Evolutionary conservation across 2,888 invertebrate species (phyloP), one percentile per base, ranked within the genome.

Genomic region (Criorhina ranunculi): DNA sequence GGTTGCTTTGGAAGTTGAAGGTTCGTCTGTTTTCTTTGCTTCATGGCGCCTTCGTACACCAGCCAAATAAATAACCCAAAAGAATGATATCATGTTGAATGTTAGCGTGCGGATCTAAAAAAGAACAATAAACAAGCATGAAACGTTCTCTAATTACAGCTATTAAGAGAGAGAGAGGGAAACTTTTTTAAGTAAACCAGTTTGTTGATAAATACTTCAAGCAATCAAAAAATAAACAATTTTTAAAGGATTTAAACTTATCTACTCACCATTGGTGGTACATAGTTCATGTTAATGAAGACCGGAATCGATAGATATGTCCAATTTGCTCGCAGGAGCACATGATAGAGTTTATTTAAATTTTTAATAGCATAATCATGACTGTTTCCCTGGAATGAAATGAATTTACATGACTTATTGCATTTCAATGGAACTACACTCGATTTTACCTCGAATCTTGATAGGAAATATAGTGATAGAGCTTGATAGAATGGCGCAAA

Each of bases 1-100:
- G 29, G 11, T 55, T 37, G 46, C 72, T 31, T 55, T 70, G 0
- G 85, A 86, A 0, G 85, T 76, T 1, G 59, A 33, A 8, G 83
- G 57, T 3, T 87, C 87, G 37, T 86, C 87, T 9, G 88, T 86
- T 79, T 88, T 88, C 64, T 90, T 89, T n/a, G 90, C 88, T 80
- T 90, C 88, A 15, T 87, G 86, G 12, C 94, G 93, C 9, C 95
- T 93, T 88, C 96, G 93, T 89, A 94, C 94, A 80, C 94, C 93
- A 1, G 96, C 95, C 62, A 96, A 89, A 89, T 95, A 96, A 90
- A 96, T 94, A 0, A 95, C 94, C 96, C 96, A 96, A 87, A 95
- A 93, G 89, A 96, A 95, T 53, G 95, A 95, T 76, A 96, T 94
- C n/a, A 96, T 88, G 89, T 96, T 96, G 90, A 94, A 94, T 77